These are phyloP conservation scores for Cylloceria caligata DNA, from an alignment of 2,888 invertebrate species.

Conservation along the genomic window DNA sequence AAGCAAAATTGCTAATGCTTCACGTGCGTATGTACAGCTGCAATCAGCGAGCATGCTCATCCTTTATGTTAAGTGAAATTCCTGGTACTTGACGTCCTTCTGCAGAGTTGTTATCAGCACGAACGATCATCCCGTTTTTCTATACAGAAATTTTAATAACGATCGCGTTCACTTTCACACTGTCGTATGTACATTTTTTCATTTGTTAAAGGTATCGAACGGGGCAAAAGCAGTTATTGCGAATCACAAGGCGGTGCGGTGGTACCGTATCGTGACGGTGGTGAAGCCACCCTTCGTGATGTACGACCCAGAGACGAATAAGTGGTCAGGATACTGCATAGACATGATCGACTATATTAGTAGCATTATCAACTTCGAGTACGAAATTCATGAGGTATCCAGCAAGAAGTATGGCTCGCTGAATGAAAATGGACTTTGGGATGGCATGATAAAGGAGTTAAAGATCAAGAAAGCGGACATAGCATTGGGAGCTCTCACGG, in stretches of 20 bases:
- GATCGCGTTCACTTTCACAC: background rate
- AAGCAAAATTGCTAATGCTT: too few relatives aligned
- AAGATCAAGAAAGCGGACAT: constrained; percentile 96
- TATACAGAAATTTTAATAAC: background rate
- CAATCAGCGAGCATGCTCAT: too few relatives aligned
- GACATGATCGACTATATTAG: constrained; percentile 96
- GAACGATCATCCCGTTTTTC: background rate
- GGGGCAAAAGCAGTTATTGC: constrained; percentile 85
- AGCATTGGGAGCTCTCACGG: constrained; percentile 96
- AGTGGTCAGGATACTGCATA: constrained; percentile 94
- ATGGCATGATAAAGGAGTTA: constrained; percentile 92
- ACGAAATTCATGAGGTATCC: constrained; percentile 92
- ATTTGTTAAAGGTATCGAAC: constrained; percentile 65
- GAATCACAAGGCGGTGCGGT: constrained; percentile 92
- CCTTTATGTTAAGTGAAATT: too few relatives aligned
- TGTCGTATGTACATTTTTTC: background rate
- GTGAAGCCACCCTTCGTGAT: constrained; percentile 95
- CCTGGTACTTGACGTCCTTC: too few relatives aligned
- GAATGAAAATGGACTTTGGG: constrained; percentile 94
- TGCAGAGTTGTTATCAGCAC: too few relatives aligned
- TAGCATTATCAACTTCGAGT: constrained; percentile 89
- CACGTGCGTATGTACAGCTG: too few relatives aligned
- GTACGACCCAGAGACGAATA: constrained; percentile 86
- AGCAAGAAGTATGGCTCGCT: constrained; percentile 95
- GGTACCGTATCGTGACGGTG: constrained; percentile 94